phyloP scores from a whole-genome alignment of 2,888 invertebrate species.

The Xanthorhoe designata region DNA sequence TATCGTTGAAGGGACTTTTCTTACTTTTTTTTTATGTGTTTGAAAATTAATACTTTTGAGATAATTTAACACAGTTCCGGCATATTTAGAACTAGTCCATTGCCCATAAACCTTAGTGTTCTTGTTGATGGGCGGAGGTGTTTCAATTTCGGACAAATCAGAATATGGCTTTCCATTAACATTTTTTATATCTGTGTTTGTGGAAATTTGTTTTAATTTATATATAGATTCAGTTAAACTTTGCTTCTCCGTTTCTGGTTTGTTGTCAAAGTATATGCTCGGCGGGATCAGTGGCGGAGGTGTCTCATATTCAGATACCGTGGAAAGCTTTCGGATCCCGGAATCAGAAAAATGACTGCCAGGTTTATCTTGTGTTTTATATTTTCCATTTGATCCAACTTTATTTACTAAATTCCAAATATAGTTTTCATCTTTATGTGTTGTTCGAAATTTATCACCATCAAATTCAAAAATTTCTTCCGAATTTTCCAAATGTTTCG shows the following conservation, averaged over 20 bases:
- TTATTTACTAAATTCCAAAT: conserved; percentile 61
- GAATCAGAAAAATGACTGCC: conserved; percentile 40
- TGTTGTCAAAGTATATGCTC: conserved; percentile 46
- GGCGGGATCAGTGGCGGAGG: conserved; percentile 58
- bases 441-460: conserved; percentile 34
- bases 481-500: conserved; percentile 37
- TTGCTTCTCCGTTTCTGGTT: conserved; percentile 40
- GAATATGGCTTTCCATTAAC: conserved; percentile 38
- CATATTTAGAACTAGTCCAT: conserved; percentile 74
- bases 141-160: conserved; percentile 60
- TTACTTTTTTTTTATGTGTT: conserved; percentile 50
- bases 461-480: conserved; percentile 53
- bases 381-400: conserved; percentile 49
- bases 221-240: conserved; percentile 41
- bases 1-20: conserved; percentile 64
- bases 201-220: conserved; percentile 44
- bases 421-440: conserved; percentile 48
- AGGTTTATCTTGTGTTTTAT: conserved; percentile 45
- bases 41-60: conserved; percentile 68
- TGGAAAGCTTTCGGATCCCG: conserved; percentile 48
- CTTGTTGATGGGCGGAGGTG: conserved; percentile 60
- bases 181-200: conserved; percentile 16
- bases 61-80: conserved; percentile 72
- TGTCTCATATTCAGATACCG: conserved; percentile 66
- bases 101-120: conserved; percentile 68